Base-by-base conservation (phyloP, 2,888 invertebrate genomes). In the Dasypolia templi region DNA sequence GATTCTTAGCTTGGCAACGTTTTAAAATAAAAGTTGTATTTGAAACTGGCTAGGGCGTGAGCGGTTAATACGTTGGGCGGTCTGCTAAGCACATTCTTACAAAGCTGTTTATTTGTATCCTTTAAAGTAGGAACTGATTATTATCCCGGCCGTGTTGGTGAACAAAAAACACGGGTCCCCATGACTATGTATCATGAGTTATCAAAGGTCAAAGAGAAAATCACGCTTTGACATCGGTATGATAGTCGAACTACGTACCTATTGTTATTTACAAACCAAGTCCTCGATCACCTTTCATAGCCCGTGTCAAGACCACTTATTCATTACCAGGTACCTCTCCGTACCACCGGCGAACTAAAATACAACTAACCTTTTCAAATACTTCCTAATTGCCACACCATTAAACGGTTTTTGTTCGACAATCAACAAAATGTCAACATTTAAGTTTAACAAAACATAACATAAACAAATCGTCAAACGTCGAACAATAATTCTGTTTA, bases 401-500 rank as follows among this genome's bases (percentile, higher is more conserved):
- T 61, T 58, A 59, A 77, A n/a, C 49, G 49, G 39, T 71, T 79
- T 73, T 81, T 65, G 64, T 65, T 64, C 3, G 7, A n/a, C n/a
- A 53, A 35, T 58, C 12, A 71, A 73, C 35, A 56, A 42, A 85
- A 64, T 51, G 56, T 39, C 3, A 67, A 26, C 22, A 71, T 67
- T 62, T 62, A n/a, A n/a, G n/a, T n/a, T n/a, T n/a, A n/a, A 66
- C 64, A 72, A 65, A 74, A 49, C 59, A 74, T 74, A 72, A 72
- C 58, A 75, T 66, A 49, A 83, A 63, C 64, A 75, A 72, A 55
- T 62, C 42, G 35, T 70, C 62, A n/a, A 79, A 79, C 71, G 72
- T 74, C 64, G 70, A 83, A 85, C 42, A 70, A 79, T 62, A n/a
- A n/a, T n/a, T n/a, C n/a, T n/a, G n/a, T n/a, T n/a, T n/a, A n/a